Conservation (phyloP, 2,797 vertebrate species). For the Syndactyla subalaris region DNA sequence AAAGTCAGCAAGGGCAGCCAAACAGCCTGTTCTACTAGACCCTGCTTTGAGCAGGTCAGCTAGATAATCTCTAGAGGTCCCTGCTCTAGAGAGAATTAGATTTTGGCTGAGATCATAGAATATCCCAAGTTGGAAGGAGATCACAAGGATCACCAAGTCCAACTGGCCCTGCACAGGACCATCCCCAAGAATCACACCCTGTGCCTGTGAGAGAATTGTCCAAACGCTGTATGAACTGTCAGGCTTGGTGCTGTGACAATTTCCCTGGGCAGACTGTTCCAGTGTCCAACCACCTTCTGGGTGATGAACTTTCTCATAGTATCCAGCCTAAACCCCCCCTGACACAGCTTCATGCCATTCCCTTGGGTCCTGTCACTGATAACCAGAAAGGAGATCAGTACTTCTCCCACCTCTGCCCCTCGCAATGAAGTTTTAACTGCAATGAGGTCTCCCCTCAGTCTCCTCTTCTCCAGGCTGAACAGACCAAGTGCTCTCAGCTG, state of each 20-base stretch:
- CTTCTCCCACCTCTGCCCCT: not conserved
- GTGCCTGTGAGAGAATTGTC: not conserved
- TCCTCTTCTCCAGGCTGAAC: not conserved
- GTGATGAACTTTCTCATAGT: not conserved
- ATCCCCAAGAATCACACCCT: not conserved
- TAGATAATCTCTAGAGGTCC: not conserved
- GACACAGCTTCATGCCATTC: not conserved
- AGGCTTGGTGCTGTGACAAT: not conserved
- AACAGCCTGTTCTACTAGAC: not conserved
- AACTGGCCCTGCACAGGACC: not conserved
- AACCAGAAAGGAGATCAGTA: too few relatives aligned
- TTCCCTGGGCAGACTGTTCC: not conserved
- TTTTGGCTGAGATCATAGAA: not conserved
- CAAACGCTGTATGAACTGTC: not conserved
- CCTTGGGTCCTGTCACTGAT: accelerated
- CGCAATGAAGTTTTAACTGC: not conserved
- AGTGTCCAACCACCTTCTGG: not conserved
- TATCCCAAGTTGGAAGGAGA: not conserved
- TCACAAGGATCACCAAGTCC: not conserved
- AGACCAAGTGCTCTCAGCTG: not conserved
- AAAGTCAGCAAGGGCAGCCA: not conserved
- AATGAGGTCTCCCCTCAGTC: not conserved
- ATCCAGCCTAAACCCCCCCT: not conserved
- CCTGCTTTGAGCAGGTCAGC: not conserved
- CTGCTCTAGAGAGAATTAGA: not conserved